phyloP scores from a whole-genome alignment of 2,113 vertebrate genomes.

The Oreochromis tanganicae region DNA sequence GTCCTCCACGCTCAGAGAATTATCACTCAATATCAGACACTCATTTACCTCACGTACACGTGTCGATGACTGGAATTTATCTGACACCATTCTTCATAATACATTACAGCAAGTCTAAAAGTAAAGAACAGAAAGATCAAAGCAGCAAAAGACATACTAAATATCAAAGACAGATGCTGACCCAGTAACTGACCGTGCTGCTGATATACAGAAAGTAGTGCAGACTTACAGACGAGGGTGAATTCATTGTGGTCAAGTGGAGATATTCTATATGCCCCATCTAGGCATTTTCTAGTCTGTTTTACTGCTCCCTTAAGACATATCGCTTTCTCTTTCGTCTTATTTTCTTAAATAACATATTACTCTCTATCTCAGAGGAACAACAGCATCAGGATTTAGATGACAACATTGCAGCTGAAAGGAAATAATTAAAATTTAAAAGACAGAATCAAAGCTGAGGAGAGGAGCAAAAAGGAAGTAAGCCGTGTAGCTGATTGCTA shows the following conservation, averaged over 20 bases:
- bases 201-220: background rate
- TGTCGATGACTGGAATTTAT: slow-evolving; percentile 6
- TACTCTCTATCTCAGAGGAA: slow-evolving; percentile 2
- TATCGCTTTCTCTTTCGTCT: slow-evolving; percentile 12
- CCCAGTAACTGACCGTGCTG: slow-evolving; percentile 3
- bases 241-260: background rate
- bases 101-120: background rate
- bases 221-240: slow-evolving; percentile 5
- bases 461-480: background rate
- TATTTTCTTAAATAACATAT: slow-evolving; percentile 32
- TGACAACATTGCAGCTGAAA: slow-evolving; percentile 3
- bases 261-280: slow-evolving; percentile 22
- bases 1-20: background rate
- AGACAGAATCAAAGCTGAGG: background rate
- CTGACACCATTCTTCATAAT: slow-evolving; percentile 10
- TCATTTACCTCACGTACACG: background rate
- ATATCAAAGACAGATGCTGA: slow-evolving; percentile 31
- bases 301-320: background rate
- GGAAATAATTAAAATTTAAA: slow-evolving; percentile 16
- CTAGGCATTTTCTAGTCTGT: slow-evolving; percentile 1
- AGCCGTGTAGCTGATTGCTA: background rate
- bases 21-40: background rate
- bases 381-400: slow-evolving; percentile 5
- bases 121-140: background rate
- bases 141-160: background rate